Evolutionary conservation across 92 coral and sea anemone genomes (phyloP).

Genomic region (Virgularia gustaviana): DNA sequence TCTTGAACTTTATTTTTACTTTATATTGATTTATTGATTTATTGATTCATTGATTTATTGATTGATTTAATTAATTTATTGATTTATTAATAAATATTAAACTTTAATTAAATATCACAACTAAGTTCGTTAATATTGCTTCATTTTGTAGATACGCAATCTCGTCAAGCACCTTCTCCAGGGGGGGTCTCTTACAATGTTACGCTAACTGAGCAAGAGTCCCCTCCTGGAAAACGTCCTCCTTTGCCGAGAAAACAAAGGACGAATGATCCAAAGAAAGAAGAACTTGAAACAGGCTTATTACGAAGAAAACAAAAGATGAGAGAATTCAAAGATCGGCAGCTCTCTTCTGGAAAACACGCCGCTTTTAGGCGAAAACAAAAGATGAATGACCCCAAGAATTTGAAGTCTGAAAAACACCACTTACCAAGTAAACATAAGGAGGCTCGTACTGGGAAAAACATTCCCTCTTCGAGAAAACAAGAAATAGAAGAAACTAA

Average conservation of each 20-base stretch:
- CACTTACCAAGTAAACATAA: not conserved
- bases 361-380: too few species aligned
- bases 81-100: too few species aligned
- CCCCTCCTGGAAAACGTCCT: constrained; percentile 99
- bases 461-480: not conserved
- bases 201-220: constrained; percentile 95
- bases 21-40: too few species aligned
- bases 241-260: too few species aligned
- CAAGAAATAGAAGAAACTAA: too few species aligned
- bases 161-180: constrained; percentile 67
- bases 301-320: not conserved
- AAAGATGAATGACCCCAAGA: not conserved
- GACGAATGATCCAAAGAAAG: not conserved
- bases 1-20: too few species aligned
- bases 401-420: not conserved
- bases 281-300: not conserved
- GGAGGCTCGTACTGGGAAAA: not conserved
- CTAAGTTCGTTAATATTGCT: too few species aligned
- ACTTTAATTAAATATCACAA: too few species aligned
- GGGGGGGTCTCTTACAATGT: constrained; percentile 99
- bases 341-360: constrained; percentile 99
- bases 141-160: too few species aligned
- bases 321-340: constrained; percentile 60
- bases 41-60: too few species aligned
- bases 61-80: too few species aligned